Evolutionary conservation across 2,797 vertebrate species (phyloP).

Genomic region (Sebastiscus albofasciatus): DNA sequence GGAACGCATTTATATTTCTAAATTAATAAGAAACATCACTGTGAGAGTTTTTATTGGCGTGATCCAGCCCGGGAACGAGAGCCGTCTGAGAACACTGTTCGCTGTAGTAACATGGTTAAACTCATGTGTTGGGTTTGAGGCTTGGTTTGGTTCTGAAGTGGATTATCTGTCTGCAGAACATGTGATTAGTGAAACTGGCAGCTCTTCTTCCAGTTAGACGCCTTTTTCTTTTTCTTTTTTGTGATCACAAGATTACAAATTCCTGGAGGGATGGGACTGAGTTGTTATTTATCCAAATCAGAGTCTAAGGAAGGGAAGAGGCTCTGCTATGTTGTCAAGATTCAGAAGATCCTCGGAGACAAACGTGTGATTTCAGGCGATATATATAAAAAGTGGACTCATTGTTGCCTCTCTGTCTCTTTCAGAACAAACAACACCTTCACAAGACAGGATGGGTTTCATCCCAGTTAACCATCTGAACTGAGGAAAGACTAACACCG

Average conservation of each 20-base stretch:
- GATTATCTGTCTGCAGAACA: not conserved
- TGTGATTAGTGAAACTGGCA: not conserved
- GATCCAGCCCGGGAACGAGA: not conserved
- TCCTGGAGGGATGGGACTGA: not conserved
- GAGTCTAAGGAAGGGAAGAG: too few species aligned
- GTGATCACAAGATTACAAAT: not conserved
- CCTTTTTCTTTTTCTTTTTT: too few species aligned
- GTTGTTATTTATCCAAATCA: too few species aligned
- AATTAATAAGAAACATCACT: not conserved
- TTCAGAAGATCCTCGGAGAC: not conserved
- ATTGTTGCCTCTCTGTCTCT: too few species aligned
- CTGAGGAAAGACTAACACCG: too few species aligned
- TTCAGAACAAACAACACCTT: not conserved
- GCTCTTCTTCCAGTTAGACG: too few species aligned
- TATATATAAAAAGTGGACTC: too few species aligned
- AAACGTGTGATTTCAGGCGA: not conserved
- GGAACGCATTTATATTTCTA: not conserved
- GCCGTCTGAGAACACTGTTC: not conserved
- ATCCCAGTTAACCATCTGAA: not conserved
- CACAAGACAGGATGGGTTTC: not conserved
- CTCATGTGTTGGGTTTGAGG: not conserved
- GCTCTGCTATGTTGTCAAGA: too few species aligned
- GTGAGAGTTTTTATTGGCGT: not conserved
- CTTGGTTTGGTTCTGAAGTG: not conserved
- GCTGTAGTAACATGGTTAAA: not conserved